Evolutionary conservation across 2,797 vertebrate genomes (phyloP).

Genomic region (Holocentrus rufus): DNA sequence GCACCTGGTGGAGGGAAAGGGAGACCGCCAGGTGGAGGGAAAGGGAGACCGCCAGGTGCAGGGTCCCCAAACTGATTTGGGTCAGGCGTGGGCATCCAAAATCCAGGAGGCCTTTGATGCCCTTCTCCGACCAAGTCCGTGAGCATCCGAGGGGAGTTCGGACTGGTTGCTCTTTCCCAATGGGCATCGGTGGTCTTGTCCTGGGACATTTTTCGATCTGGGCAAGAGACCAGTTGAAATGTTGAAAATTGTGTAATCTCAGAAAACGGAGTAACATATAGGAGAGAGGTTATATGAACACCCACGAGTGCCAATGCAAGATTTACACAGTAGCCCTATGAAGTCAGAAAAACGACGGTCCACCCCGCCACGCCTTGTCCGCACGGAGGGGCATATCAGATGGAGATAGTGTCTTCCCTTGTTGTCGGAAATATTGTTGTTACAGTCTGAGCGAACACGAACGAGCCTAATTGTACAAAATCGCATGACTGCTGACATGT

Average conservation of each 20-base stretch:
- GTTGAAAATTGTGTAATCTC: neutral
- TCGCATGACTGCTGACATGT: no score
- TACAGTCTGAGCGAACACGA: no score
- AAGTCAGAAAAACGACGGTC: neutral
- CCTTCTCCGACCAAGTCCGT: no score
- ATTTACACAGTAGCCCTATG: neutral
- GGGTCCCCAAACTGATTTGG: slow-evolving; percentile 35
- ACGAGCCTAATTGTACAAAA: no score
- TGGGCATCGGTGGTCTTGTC: slow-evolving; percentile 52
- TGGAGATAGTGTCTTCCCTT: slow-evolving; percentile 43
- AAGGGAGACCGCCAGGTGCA: slow-evolving; percentile 39
- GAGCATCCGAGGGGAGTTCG: slow-evolving; percentile 1
- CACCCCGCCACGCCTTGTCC: neutral
- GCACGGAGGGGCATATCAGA: slow-evolving; percentile 2
- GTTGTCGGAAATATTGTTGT: no score
- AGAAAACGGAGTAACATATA: neutral
- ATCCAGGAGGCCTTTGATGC: slow-evolving; percentile 42
- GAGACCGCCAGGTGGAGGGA: slow-evolving; percentile 52
- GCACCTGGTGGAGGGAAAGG: slow-evolving; percentile 54
- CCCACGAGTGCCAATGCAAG: neutral
- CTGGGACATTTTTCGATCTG: slow-evolving; percentile 56
- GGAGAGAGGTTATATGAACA: neutral
- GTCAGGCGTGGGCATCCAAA: slow-evolving; percentile 27
- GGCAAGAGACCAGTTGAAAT: neutral
- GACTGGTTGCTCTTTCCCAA: slow-evolving; percentile 3